phyloP scores from a whole-genome alignment of 2,888 invertebrate genomes.

The Netelia inedita region DNA sequence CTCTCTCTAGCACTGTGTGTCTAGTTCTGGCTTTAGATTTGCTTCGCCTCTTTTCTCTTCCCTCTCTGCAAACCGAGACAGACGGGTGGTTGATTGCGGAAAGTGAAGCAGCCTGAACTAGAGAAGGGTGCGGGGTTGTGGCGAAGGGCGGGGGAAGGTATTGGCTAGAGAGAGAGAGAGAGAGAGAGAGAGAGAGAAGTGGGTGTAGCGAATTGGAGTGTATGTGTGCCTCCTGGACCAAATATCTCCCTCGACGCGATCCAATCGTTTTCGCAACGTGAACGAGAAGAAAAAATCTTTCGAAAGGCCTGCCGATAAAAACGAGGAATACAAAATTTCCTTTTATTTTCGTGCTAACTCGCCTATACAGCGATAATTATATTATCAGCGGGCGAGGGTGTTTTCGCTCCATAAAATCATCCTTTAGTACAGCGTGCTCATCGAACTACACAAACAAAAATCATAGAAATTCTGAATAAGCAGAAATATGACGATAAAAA shows the following conservation, averaged over 20 bases:
- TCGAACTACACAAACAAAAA: too few species aligned
- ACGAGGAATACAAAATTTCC: background rate
- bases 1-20: constrained; percentile 2
- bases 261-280: constrained; percentile 67
- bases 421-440: background rate
- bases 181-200: constrained; percentile 3
- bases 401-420: background rate
- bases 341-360: background rate
- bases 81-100: constrained; percentile 73
- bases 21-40: constrained; percentile 36
- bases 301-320: background rate
- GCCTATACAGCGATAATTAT: background rate
- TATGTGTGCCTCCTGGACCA: constrained; percentile 29
- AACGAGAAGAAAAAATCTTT: constrained; percentile 33
- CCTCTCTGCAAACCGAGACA: constrained; percentile 59
- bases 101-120: constrained; percentile 50
- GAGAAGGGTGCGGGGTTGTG: constrained; percentile 3
- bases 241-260: constrained; percentile 49
- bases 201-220: constrained; percentile 1
- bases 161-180: background rate
- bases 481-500: too few species aligned
- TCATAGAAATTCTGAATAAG: too few species aligned
- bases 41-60: constrained; percentile 36
- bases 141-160: background rate
- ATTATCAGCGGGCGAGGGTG: background rate